These are phyloP conservation scores for Bucco capensis DNA, from an alignment of 2,113 vertebrate genomes.

Conservation along the genomic window DNA sequence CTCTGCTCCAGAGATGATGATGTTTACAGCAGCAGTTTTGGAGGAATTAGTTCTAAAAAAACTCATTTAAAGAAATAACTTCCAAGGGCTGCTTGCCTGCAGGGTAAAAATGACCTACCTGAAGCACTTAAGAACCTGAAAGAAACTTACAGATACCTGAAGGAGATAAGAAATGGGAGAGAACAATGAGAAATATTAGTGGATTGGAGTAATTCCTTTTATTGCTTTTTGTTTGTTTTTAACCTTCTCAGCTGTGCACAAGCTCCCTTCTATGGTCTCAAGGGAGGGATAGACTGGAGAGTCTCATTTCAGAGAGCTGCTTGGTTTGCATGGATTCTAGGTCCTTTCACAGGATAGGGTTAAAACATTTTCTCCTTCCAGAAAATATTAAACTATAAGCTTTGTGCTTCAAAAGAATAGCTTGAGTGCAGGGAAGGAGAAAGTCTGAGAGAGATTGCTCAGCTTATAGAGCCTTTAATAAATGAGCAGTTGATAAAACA, in stretches of 20 bases:
- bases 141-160: background rate
- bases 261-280: background rate
- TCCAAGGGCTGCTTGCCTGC: background rate
- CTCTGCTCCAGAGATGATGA: too few species aligned
- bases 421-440: slow-evolving; percentile 25
- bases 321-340: background rate
- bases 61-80: background rate
- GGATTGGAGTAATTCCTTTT: background rate
- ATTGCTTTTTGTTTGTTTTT: background rate
- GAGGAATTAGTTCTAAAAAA: too few species aligned
- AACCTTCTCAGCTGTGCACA: background rate
- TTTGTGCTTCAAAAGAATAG: slow-evolving; percentile 58
- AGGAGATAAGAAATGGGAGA: background rate
- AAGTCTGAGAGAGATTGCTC: slow-evolving; percentile 33
- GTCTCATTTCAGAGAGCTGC: background rate
- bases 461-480: slow-evolving; percentile 67
- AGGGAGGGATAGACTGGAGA: background rate
- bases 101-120: background rate
- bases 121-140: background rate
- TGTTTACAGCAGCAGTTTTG: too few species aligned
- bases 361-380: slow-evolving; percentile 14
- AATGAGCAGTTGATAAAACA: slow-evolving; percentile 71
- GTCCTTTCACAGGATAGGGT: background rate
- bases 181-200: background rate
- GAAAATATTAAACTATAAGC: slow-evolving; percentile 23